These are phyloP conservation scores for Dromas ardeola DNA, from an alignment of 2,113 vertebrate species.

Conservation along the genomic window DNA sequence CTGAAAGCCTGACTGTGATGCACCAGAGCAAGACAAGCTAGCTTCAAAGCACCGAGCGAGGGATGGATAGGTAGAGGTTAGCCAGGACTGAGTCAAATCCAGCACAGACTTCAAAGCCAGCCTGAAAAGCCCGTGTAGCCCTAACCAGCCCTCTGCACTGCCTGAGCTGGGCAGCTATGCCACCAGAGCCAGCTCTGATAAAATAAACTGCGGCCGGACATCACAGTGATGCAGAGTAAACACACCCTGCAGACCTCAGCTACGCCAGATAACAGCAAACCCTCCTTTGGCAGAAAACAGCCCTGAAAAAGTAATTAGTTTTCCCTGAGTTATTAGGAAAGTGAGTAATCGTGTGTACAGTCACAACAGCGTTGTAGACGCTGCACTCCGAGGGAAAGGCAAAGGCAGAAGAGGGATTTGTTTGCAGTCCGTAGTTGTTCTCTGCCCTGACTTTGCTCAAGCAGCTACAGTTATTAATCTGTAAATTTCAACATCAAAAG, in stretches of 20 bases:
- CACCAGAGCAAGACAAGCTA: rapidly evolving
- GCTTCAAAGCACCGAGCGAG: not conserved
- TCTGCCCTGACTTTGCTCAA: not conserved
- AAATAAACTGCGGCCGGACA: not conserved
- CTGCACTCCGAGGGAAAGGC: rapidly evolving
- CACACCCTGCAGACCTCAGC: not conserved
- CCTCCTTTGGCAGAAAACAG: not conserved
- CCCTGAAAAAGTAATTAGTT: not conserved
- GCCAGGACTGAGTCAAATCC: not conserved
- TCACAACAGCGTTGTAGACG: not conserved
- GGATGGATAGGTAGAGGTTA: rapidly evolving
- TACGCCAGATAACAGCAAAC: not conserved
- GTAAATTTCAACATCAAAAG: constrained; percentile 23
- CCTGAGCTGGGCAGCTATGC: not conserved
- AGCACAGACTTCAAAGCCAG: not conserved
- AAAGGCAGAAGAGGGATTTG: not conserved
- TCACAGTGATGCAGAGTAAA: not conserved
- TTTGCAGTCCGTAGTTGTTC: not conserved
- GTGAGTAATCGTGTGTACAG: not conserved
- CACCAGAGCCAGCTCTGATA: not conserved
- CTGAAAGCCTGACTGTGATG: rapidly evolving
- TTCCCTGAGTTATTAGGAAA: not conserved
- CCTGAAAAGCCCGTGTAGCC: not conserved
- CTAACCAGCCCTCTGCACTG: not conserved
- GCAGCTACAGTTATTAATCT: constrained; percentile 8